Evolutionary conservation across 2,797 vertebrate genomes (phyloP).

Genomic region (Peromyscus nudipes): DNA sequence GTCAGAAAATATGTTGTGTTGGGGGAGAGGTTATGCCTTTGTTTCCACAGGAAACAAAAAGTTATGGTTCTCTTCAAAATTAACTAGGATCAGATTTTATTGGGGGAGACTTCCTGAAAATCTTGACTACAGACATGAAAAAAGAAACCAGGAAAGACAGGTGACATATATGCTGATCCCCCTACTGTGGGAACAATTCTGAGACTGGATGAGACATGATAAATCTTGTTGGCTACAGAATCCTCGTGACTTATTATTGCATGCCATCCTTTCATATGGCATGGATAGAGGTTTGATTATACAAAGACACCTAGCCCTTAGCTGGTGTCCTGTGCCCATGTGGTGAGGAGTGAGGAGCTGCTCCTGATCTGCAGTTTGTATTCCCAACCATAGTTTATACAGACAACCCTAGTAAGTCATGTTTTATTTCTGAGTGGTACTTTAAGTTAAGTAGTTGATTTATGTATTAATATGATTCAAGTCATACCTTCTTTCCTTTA

Average conservation of each 20-base stretch:
- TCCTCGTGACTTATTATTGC: not conserved
- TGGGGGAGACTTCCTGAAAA: not conserved
- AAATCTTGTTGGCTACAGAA: not conserved
- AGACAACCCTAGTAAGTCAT: not conserved
- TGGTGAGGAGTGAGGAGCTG: not conserved
- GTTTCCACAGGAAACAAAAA: not conserved
- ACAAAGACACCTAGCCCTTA: not conserved
- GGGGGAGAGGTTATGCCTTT: not conserved
- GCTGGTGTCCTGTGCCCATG: not conserved
- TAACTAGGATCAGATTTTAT: not conserved
- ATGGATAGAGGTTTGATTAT: not conserved
- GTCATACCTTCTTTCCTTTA: not conserved
- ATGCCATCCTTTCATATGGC: not conserved
- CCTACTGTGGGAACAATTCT: not conserved
- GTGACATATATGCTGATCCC: not conserved
- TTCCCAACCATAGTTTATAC: not conserved
- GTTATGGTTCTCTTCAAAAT: not conserved
- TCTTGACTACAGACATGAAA: not conserved
- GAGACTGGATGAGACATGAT: not conserved
- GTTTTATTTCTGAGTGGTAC: not conserved
- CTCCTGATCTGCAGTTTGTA: not conserved
- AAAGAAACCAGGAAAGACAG: not conserved
- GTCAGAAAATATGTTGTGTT: not conserved
- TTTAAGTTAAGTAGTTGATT: conserved; percentile 32
- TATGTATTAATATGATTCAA: not conserved